A percentile compares a stretch with the other conserved stretches of the same genome.
Conservation (phyloP, 2,888 invertebrate genomes). For the Timandra comae region DNA sequence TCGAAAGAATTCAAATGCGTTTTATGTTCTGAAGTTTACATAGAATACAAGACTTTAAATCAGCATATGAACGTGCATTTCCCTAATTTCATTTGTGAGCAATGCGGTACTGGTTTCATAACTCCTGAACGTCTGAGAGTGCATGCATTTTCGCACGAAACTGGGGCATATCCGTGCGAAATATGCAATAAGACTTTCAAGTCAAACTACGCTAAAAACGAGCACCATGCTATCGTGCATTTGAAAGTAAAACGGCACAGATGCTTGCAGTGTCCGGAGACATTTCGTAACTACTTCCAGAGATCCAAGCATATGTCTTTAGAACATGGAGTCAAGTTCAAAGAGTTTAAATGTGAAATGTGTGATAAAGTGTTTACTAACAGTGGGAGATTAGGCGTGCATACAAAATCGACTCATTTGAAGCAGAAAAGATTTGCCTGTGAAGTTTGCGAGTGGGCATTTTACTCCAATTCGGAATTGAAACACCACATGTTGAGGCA, state of each 20-base stretch:
- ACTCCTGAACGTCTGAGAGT: conserved; percentile 14
- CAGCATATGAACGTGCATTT: conserved; percentile 46
- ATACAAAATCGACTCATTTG: conserved; percentile 58
- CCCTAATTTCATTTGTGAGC: conserved; percentile 39
- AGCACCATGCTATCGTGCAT: too few species aligned
- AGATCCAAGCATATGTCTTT: too few species aligned
- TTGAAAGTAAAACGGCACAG: too few species aligned
- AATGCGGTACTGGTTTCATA: conserved; percentile 25
- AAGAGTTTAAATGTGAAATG: too few species aligned
- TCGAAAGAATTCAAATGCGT: conserved; percentile 23
- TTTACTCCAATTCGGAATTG: conserved; percentile 72
- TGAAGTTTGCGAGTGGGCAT: conserved; percentile 70
- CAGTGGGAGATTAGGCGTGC: conserved; percentile 57
- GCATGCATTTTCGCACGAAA: conserved; percentile 8
- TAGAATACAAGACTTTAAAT: conserved; percentile 35
- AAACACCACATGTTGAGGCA: conserved; percentile 74
- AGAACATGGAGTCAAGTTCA: too few species aligned
- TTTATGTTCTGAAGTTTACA: conserved; percentile 37
- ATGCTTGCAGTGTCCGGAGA: too few species aligned
- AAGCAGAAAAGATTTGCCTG: conserved; percentile 63
- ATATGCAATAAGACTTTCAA: too few species aligned
- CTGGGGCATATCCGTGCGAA: too few species aligned
- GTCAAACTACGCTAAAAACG: too few species aligned
- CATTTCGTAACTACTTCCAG: too few species aligned
- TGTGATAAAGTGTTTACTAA: conserved; percentile 57